These are phyloP conservation scores for Saturnia japonica DNA, from an alignment of 2,888 invertebrate genomes.

Conservation along the genomic window DNA sequence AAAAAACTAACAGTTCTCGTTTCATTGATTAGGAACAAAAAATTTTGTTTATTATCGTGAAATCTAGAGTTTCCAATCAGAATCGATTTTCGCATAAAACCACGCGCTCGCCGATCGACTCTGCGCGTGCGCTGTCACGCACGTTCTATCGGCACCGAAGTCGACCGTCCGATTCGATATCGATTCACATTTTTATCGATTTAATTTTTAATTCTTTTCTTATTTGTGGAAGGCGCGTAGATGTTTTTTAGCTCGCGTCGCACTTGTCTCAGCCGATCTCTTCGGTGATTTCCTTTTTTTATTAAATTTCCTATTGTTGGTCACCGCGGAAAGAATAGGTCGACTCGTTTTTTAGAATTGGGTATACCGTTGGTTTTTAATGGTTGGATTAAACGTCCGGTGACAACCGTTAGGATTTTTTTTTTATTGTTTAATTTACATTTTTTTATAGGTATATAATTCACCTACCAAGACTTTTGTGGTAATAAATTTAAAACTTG, in stretches of 20 bases:
- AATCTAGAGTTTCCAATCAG: slow-evolving; percentile 20
- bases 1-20: slow-evolving; percentile 1
- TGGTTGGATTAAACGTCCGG: slow-evolving; percentile 54
- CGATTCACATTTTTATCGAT: slow-evolving; percentile 54
- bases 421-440: slow-evolving; percentile 40
- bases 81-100: slow-evolving; percentile 69
- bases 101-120: slow-evolving; percentile 53
- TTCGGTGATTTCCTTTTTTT: slow-evolving; percentile 48
- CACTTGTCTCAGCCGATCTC: slow-evolving; percentile 57
- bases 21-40: slow-evolving; percentile 9
- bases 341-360: slow-evolving; percentile 56
- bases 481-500: not conserved
- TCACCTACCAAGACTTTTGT: not conserved
- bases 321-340: slow-evolving; percentile 45
- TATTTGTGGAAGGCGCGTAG: slow-evolving; percentile 44
- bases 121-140: slow-evolving; percentile 70
- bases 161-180: slow-evolving; percentile 61
- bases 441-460: slow-evolving; percentile 4
- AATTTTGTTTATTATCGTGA: slow-evolving; percentile 17
- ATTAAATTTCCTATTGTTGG: slow-evolving; percentile 51
- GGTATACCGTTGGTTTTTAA: slow-evolving; percentile 59
- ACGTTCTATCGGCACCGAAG: slow-evolving; percentile 54
- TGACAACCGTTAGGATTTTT: slow-evolving; percentile 46
- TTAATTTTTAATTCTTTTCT: slow-evolving; percentile 37
- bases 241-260: slow-evolving; percentile 64